These are phyloP conservation scores for Tanypteryx hageni DNA, from an alignment of 2,888 invertebrate species.

Conservation along the genomic window DNA sequence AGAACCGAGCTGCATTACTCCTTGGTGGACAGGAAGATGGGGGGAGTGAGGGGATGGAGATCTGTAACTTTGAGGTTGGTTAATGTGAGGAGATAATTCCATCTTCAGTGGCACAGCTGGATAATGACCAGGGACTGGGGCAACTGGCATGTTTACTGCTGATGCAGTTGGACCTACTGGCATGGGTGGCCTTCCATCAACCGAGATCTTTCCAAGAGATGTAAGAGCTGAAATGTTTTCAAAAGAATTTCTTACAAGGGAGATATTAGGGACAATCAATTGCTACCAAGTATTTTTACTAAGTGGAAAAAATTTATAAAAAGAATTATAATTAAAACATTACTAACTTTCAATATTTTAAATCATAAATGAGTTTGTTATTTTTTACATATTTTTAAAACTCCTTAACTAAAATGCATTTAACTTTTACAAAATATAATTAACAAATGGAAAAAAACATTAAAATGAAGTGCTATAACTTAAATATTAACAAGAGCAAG, in stretches of 20 bases:
- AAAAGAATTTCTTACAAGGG: neutral
- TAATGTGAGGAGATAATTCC: slow-evolving; percentile 5
- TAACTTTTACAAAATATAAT: no score
- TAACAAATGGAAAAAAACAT: no score
- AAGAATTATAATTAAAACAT: neutral
- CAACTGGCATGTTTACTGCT: neutral
- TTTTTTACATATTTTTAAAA: neutral
- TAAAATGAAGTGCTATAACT: no score
- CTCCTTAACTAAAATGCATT: neutral
- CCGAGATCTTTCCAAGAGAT: slow-evolving; percentile 45
- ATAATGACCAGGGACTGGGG: neutral
- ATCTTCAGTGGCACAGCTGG: neutral
- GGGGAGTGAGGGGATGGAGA: slow-evolving; percentile 22
- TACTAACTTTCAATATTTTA: neutral
- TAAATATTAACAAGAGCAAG: no score
- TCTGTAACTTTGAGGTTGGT: slow-evolving; percentile 18
- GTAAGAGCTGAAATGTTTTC: neutral
- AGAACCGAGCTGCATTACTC: neutral
- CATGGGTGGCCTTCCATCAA: neutral
- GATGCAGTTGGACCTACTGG: neutral
- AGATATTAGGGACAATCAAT: neutral
- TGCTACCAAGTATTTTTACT: neutral
- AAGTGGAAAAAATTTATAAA: neutral
- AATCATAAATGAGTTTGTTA: neutral
- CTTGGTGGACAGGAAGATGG: neutral